Conservation (phyloP, 1,140 invertebrate species). For the Hypsibius dujardini region DNA sequence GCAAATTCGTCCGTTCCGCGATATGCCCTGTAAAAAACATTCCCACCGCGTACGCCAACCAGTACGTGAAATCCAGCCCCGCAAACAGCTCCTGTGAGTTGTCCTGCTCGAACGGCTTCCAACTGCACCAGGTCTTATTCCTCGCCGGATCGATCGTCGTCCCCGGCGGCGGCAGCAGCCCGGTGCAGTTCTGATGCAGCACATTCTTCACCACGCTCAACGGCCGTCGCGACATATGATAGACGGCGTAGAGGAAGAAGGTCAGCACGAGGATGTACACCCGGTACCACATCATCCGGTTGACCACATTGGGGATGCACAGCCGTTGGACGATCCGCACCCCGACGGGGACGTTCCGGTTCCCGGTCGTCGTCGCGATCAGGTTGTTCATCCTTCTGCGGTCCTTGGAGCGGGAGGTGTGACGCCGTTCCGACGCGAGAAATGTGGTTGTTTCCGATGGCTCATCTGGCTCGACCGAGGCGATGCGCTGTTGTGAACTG, state of each 20-base stretch:
- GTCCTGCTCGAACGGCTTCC: conserved; percentile 72
- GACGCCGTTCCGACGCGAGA: neutral
- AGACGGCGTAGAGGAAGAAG: conserved; percentile 68
- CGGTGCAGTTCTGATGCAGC: conserved; percentile 61
- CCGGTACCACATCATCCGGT: conserved; percentile 37
- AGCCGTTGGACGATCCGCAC: neutral
- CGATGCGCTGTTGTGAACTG: neutral
- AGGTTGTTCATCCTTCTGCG: conserved; percentile 1
- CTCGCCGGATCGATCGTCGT: conserved; percentile 33
- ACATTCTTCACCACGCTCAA: conserved; percentile 84
- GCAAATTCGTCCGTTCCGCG: conserved; percentile 71
- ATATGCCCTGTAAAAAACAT: conserved; percentile 66
- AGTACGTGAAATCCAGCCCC: conserved; percentile 69
- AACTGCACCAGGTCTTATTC: conserved; percentile 58
- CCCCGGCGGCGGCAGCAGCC: conserved; percentile 37
- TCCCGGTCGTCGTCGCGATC: neutral
- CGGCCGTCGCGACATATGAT: conserved; percentile 77
- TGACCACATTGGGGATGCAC: neutral
- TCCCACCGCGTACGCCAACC: conserved; percentile 74
- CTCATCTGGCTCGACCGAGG: neutral
- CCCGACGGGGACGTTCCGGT: neutral
- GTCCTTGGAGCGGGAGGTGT: neutral
- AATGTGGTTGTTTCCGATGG: conserved; percentile 3
- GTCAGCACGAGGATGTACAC: conserved; percentile 56
- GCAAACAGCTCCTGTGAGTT: conserved; percentile 51